Evolutionary conservation across 1,140 invertebrate genomes (phyloP).

Genomic region (Cydia fagiglandana): DNA sequence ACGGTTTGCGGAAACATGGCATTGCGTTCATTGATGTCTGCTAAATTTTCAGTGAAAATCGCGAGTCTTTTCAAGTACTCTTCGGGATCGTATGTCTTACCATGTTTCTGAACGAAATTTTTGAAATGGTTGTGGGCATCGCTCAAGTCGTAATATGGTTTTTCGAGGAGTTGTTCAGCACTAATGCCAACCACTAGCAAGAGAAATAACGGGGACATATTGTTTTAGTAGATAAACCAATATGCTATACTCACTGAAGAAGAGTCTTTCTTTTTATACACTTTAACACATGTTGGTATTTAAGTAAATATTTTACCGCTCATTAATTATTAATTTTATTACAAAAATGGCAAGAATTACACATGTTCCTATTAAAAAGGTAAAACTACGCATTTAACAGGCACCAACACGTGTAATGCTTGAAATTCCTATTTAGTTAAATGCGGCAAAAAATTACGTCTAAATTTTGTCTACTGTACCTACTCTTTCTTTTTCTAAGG

Average conservation of each 20-base stretch:
- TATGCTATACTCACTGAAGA: too few relatives aligned
- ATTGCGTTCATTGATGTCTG: background rate
- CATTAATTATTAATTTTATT: background rate
- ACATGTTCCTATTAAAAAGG: background rate
- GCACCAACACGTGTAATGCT: background rate
- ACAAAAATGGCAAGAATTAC: background rate
- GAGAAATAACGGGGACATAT: background rate
- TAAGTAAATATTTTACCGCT: background rate
- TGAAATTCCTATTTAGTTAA: background rate
- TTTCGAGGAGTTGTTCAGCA: background rate
- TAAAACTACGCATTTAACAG: too few relatives aligned
- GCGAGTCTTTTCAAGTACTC: slow-evolving; percentile 1
- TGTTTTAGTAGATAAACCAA: background rate
- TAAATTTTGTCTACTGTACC: too few relatives aligned
- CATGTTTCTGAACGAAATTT: background rate
- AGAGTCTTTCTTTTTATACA: background rate
- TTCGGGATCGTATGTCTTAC: background rate
- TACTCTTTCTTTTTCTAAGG: too few relatives aligned
- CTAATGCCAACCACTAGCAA: background rate
- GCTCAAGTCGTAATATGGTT: slow-evolving; percentile 1
- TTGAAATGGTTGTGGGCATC: background rate
- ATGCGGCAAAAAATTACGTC: too few relatives aligned
- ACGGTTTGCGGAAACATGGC: background rate
- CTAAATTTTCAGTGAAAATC: background rate
- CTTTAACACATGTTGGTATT: background rate